Evolutionary conservation across 2,113 vertebrate species (phyloP), one percentile per base, ranked within the genome.

Genomic region (Elachura formosa): DNA sequence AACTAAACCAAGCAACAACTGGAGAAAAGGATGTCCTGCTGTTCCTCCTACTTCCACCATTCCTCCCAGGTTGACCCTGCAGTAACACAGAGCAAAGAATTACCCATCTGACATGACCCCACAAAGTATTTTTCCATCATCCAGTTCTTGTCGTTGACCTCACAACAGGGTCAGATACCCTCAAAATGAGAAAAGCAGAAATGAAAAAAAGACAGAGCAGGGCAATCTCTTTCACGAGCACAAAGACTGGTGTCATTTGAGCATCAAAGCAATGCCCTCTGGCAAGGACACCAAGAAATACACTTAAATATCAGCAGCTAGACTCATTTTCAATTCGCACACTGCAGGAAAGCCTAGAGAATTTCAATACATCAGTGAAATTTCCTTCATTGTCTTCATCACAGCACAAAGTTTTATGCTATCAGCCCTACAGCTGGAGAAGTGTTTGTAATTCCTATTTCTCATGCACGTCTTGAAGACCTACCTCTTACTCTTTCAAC

Each of bases 301-400:
- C 0, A 14, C 3, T 31, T 28, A 6, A 91, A 5, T 45, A 90
- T 34, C 38, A 73, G 49, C 25, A 56, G 14, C 38, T 79, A 14
- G 12, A 33, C 29, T 20, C 3, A 40, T 46, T 82, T 95, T 33
- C n/a, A 61, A 45, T 38, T 61, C 71, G 85, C 49, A 8, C 24
- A 45, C 25, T 61, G 25, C 12, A 26, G 45, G 77, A 64, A 40
- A 72, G 23, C 10, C 34, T 40, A n/a, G 23, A 89, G 29, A 89
- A 21, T n/a, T 81, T 80, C 22, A 69, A 38, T 22, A 45, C 3
- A 40, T 5, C 52, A 43, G 31, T 40, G 21, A 86, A 63, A 51
- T 61, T 72, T 67, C 58, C 49, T 41, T 25, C 0, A 0, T 2
- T 0, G 25, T 80, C 49, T 69, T 49, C n/a, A 71, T 45, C 66